These are phyloP conservation scores for Caenorhabditis briggsae DNA, from an alignment of 1,140 invertebrate genomes.

Conservation along the genomic window DNA sequence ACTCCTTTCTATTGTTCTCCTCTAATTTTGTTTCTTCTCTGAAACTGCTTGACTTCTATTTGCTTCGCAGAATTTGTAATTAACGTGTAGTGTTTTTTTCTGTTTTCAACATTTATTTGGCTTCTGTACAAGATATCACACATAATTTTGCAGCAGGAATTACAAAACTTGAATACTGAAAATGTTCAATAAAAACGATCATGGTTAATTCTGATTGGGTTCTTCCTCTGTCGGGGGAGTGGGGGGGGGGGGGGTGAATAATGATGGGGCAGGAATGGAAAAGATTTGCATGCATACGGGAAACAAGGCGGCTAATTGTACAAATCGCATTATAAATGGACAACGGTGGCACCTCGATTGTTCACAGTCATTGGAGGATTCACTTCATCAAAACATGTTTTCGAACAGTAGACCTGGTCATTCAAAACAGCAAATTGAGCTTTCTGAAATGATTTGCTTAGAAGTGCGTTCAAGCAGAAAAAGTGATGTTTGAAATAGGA, in stretches of 20 bases:
- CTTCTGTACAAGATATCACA: conserved; percentile 37
- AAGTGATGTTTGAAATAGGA: neutral
- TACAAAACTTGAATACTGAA: neutral
- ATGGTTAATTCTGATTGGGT: conserved; percentile 11
- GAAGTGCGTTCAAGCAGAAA: neutral
- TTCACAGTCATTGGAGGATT: conserved; percentile 50
- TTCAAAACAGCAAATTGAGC: conserved; percentile 29
- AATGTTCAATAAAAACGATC: conserved; percentile 5
- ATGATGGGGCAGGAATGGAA: neutral
- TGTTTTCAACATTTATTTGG: neutral
- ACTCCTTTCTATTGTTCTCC: conserved; percentile 40
- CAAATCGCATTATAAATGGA: conserved; percentile 54
- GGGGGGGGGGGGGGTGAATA: too few species aligned
- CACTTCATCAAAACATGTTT: conserved; percentile 48
- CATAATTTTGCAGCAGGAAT: neutral
- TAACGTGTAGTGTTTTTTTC: conserved; percentile 12
- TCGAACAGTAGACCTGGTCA: conserved; percentile 30
- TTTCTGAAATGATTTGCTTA: conserved; percentile 37
- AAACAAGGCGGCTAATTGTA: conserved; percentile 8
- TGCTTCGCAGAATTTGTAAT: conserved; percentile 19
- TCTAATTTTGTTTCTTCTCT: neutral
- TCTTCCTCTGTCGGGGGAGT: neutral
- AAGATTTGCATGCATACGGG: conserved; percentile 1
- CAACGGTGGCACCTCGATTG: conserved; percentile 52
- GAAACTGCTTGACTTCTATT: neutral